Evolutionary conservation across 2,113 vertebrate species (phyloP), one percentile per base, ranked within the genome.

Genomic region (Cynocephalus volans): DNA sequence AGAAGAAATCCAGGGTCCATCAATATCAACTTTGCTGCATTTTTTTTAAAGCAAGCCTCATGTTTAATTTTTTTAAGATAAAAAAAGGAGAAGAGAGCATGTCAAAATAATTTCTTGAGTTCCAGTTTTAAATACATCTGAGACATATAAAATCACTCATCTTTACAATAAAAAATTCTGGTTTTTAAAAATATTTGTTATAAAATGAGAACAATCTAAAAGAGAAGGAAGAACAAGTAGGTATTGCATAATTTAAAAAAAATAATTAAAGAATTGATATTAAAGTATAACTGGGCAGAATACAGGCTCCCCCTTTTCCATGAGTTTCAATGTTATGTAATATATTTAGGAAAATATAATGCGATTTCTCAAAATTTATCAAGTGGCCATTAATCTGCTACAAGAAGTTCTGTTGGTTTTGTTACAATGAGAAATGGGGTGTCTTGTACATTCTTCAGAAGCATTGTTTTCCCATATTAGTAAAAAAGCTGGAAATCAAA

Each of bases 191-290:
- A 89, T 54, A 76, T 77, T 36, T 65, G 1, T 83, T 83, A 67
- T 56, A 83, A 96, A 85, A 89, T 58, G 23, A 90, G 56, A 92
- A 41, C 85, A 76, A 75, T 50, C 89, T 33, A 86, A 83, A 52
- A 84, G 26, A 64, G 41, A 79, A 90, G 11, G 24, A 87, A 86
- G 50, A 90, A 93, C 41, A 75, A 52, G 28, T 94, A 79, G 12
- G 4, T 33, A 12, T 77, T 10, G 15, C 56, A n/a, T 33, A 79
- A 86, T 69, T 41, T 31, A 94, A 56, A 33, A 7, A 91, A 94
- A 97, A 91, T 26, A 69, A 91, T 41, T 31, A 83, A 70, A 84
- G n/a, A 70, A 93, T 31, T 48, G 31, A 83, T 95, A 83, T 70
- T 52, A 58, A 92, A 50, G 75, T 56, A 11, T 14, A 36, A n/a